Conservation (phyloP, 2,113 vertebrate species). For the Tragelaphus strepsiceros region DNA sequence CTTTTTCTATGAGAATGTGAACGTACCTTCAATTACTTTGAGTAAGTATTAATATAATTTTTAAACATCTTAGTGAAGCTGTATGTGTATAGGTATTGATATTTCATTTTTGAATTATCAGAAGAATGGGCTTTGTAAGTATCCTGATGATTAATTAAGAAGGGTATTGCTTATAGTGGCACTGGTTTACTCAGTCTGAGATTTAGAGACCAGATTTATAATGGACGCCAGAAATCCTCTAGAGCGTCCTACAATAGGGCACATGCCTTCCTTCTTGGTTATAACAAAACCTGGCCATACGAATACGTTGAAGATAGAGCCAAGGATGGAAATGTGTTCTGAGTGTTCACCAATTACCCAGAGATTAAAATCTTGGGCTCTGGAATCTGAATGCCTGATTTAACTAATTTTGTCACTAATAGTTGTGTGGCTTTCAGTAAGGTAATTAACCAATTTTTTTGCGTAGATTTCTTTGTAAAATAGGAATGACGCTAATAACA, state of each 20-base stretch:
- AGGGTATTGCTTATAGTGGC: neutral
- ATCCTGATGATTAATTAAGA: neutral
- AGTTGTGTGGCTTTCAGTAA: neutral
- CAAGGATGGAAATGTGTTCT: neutral
- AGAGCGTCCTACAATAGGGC: neutral
- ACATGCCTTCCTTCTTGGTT: neutral
- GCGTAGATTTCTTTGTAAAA: neutral
- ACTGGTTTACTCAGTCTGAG: neutral
- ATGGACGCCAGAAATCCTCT: neutral
- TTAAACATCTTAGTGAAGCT: neutral
- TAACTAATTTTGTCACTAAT: neutral
- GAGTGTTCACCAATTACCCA: neutral
- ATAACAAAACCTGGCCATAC: neutral
- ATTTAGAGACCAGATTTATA: neutral
- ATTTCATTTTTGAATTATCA: slow-evolving; percentile 21
- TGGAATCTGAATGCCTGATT: neutral
- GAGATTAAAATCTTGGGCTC: neutral
- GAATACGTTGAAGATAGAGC: neutral
- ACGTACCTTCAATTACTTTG: slow-evolving; percentile 81
- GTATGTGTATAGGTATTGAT: neutral
- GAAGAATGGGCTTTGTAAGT: neutral
- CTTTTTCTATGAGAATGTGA: slow-evolving; percentile 86
- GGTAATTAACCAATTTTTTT: neutral
- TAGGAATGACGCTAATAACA: neutral
- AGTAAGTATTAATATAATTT: slow-evolving; percentile 81